These are phyloP conservation scores for Eupsittula cactorum DNA, from an alignment of 2,113 vertebrate species.

Conservation along the genomic window DNA sequence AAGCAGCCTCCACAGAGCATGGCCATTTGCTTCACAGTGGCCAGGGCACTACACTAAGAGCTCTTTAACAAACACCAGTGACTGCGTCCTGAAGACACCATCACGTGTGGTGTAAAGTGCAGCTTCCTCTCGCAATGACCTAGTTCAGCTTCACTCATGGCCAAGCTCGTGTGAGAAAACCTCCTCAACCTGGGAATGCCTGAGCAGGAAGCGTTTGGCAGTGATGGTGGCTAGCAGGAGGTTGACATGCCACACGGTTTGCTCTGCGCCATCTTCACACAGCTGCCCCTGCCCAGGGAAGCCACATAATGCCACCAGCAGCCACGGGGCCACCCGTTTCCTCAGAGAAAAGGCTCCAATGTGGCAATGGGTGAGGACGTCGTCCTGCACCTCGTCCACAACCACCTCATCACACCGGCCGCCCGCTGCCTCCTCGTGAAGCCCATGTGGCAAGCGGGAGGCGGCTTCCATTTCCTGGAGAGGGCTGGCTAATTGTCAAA, in stretches of 20 bases:
- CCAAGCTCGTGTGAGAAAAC: too few species aligned
- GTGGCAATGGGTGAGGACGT: accelerated
- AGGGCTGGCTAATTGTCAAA: not conserved
- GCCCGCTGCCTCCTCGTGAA: accelerated
- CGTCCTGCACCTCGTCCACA: accelerated
- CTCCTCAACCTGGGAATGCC: not conserved
- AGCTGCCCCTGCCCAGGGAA: not conserved
- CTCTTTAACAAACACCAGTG: accelerated
- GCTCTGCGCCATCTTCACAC: accelerated
- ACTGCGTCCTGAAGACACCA: not conserved
- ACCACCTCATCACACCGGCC: not conserved
- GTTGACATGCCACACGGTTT: accelerated
- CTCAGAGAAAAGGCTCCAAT: not conserved
- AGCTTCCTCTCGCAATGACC: accelerated
- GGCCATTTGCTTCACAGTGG: accelerated
- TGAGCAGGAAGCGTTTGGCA: accelerated
- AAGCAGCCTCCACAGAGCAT: not conserved
- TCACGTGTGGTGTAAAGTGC: accelerated
- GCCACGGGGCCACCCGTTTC: accelerated
- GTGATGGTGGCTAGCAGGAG: accelerated
- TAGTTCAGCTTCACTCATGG: accelerated
- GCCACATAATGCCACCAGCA: accelerated
- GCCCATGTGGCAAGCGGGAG: not conserved
- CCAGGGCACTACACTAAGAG: accelerated
- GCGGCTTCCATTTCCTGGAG: not conserved